A percentile compares a stretch with the other conserved stretches of the same genome.
These are phyloP conservation scores for Laticauda laticaudata DNA, from an alignment of 2,113 vertebrate species.

Conservation along the genomic window DNA sequence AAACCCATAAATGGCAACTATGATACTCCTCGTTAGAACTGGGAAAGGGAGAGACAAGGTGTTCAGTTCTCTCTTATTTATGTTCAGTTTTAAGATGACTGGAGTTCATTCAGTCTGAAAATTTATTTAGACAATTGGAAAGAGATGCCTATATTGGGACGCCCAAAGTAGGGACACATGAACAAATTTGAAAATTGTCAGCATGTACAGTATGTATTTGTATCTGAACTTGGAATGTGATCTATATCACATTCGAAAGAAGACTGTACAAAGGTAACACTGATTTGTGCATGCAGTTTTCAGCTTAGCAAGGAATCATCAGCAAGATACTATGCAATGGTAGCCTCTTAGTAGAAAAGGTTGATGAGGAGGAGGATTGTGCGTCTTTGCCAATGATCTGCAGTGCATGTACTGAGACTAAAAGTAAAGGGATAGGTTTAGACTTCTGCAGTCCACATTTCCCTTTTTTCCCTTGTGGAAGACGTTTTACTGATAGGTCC, in stretches of 20 bases:
- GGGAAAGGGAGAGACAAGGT: background rate
- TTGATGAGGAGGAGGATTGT: background rate
- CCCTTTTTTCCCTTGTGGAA: background rate
- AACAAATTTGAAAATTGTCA: background rate
- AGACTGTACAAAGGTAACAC: background rate
- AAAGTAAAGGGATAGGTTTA: background rate
- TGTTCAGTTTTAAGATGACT: background rate
- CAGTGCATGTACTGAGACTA: background rate
- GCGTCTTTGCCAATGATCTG: background rate
- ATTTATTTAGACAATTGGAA: background rate
- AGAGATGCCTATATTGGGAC: background rate
- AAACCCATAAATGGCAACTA: background rate
- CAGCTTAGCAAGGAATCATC: background rate
- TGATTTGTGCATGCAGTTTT: background rate
- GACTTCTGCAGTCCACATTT: background rate
- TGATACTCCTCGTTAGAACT: background rate
- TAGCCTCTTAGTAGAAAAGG: background rate
- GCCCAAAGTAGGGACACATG: background rate
- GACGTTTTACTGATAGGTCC: background rate
- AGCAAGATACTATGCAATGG: background rate
- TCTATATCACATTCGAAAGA: background rate
- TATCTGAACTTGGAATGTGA: background rate
- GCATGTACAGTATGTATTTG: background rate
- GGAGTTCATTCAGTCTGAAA: background rate
- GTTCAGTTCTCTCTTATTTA: background rate